Evolutionary conservation across 1,140 invertebrate genomes (phyloP), one percentile per base, ranked within the genome.

Genomic region (Lucilia sericata): DNA sequence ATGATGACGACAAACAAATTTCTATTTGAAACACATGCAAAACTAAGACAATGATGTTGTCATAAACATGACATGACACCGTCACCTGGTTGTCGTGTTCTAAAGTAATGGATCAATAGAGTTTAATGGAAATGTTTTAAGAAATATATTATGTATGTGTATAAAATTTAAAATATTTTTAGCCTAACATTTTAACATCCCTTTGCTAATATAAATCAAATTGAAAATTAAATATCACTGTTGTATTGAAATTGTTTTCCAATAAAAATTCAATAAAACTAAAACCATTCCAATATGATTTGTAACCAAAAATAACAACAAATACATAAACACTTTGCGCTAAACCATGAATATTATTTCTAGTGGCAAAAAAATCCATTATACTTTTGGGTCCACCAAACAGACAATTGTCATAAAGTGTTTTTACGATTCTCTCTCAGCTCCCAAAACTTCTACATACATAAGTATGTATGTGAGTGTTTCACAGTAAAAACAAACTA

Each of bases 211-310:
- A 60, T 60, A 60, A 60, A 60, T 60, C 55, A 60, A 60, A 60
- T n/a, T n/a, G 17, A 42, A 7, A 42, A 30, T 2, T 49, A 49
- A 49, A 49, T 49, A 49, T 49, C 12, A 10, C 42, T 42, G 7
- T 42, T 42, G 42, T 42, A 8, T 42, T 42, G 55, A n/a, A 60
- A 78, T 80, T 49, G 47, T 49, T 51, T 51, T 80, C 76, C 76
- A 80, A 80, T 80, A 49, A 80, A 51, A 51, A 80, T 80, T 80
- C 76, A 80, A 80, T 80, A 49, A 80, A 80, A 80, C 42, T 80
- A 25, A 70, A 70, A 19, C n/a, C 19, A 19, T 21, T 10, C 65
- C 55, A 60, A 60, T 2, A 60, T n/a, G 55, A 60, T 60, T 60
- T 60, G 14, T 78, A 19, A 47, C 36, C 14, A 19, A 42, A 30